These are phyloP conservation scores for Pachyuromys duprasi DNA, from an alignment of 2,797 vertebrate species.

Conservation along the genomic window DNA sequence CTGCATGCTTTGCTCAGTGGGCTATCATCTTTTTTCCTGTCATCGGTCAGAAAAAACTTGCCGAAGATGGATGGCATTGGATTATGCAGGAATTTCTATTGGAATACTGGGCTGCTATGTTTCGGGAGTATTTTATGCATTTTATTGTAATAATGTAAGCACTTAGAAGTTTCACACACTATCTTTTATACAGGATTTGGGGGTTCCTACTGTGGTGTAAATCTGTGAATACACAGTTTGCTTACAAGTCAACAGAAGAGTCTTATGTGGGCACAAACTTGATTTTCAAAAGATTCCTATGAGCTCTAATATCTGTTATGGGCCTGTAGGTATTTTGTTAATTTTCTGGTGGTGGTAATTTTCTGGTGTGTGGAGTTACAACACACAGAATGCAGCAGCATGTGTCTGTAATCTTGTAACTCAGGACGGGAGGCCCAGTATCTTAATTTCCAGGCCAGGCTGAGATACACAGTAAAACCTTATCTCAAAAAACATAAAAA, in stretches of 20 bases:
- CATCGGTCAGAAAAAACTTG: slow-evolving; percentile 98
- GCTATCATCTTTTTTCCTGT: slow-evolving; percentile 97
- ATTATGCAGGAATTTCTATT: slow-evolving; percentile 95
- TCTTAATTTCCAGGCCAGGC: not conserved
- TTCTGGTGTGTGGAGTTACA: slow-evolving; percentile 12
- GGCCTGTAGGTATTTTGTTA: slow-evolving; percentile 18
- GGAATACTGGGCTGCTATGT: slow-evolving; percentile 98
- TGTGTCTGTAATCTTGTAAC: not conserved
- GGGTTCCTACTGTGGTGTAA: slow-evolving; percentile 41
- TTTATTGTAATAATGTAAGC: slow-evolving; percentile 97
- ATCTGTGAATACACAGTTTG: slow-evolving; percentile 1
- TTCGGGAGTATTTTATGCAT: slow-evolving; percentile 97
- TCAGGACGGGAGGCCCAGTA: not conserved
- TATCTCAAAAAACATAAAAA: not conserved
- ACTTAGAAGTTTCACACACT: slow-evolving; percentile 28
- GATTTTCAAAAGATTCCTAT: slow-evolving; percentile 48
- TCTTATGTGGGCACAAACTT: slow-evolving; percentile 7
- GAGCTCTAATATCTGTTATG: not conserved
- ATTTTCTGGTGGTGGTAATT: slow-evolving; percentile 41
- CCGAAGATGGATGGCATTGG: slow-evolving; percentile 97
- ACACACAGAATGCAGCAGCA: not conserved
- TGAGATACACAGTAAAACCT: no score
- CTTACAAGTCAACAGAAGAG: slow-evolving; percentile 23
- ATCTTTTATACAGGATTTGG: not conserved
- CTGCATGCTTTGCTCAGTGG: slow-evolving; percentile 97